Conservation (phyloP, 1,140 invertebrate genomes). For the Drosophila setifemur region DNA sequence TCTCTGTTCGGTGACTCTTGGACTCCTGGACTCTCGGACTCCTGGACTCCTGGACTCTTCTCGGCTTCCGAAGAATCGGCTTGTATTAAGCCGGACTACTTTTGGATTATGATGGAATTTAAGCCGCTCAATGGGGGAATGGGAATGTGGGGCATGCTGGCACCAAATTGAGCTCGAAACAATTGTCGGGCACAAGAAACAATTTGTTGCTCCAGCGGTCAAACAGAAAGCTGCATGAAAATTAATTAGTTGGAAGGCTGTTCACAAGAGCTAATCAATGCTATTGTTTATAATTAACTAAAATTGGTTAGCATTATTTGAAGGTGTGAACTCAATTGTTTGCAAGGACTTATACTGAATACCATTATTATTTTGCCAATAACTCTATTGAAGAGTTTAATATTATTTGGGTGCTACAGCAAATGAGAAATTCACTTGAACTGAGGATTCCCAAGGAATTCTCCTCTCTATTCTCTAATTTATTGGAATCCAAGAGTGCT, state of each 20-base stretch:
- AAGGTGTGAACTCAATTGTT: too few relatives aligned
- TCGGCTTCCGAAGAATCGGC: conserved; percentile 1
- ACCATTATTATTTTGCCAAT: too few relatives aligned
- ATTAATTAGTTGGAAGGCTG: not conserved
- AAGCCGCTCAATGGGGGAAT: not conserved
- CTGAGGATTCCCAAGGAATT: not conserved
- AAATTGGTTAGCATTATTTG: too few relatives aligned
- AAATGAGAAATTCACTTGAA: too few relatives aligned
- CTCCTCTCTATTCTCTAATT: too few relatives aligned
- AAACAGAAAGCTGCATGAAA: not conserved
- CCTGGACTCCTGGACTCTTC: too few relatives aligned
- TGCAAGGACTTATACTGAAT: too few relatives aligned
- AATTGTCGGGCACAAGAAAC: not conserved
- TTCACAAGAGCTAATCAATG: not conserved
- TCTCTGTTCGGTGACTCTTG: too few relatives aligned
- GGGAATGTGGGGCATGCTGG: not conserved
- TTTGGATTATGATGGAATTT: conserved; percentile 23
- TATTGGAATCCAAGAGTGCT: conserved; percentile 8
- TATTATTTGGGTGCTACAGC: too few relatives aligned
- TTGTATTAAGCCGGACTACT: conserved; percentile 10
- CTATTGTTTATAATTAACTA: not conserved
- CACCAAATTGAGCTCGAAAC: not conserved
- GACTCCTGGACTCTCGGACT: too few relatives aligned
- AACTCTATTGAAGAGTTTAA: too few relatives aligned
- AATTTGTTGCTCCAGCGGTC: not conserved